phyloP scores from a whole-genome alignment of 2,797 vertebrate genomes.

The Ctenopoma kingsleyae region DNA sequence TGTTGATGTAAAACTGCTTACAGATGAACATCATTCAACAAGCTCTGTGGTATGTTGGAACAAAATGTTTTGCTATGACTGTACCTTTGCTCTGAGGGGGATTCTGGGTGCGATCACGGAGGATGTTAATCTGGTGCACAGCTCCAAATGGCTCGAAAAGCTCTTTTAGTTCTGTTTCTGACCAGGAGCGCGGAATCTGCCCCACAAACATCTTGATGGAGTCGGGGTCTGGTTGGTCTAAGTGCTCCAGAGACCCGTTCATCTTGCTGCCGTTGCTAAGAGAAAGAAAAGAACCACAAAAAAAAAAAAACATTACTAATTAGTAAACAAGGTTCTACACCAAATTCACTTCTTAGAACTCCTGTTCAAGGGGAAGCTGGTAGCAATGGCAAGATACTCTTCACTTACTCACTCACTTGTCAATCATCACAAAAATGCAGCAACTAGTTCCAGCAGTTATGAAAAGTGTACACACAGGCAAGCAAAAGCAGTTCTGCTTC shows the following conservation, averaged over 20 bases:
- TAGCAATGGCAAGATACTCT: neutral
- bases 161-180: conserved; percentile 98
- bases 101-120: conserved; percentile 96
- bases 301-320: neutral
- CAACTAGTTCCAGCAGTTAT: neutral
- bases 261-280: conserved; percentile 96
- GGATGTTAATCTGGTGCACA: conserved; percentile 98
- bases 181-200: conserved; percentile 96
- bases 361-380: no score
- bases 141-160: conserved; percentile 98
- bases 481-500: neutral
- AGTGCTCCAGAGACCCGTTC: conserved; percentile 97
- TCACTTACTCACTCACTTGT: neutral
- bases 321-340: neutral
- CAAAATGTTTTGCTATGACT: neutral
- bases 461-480: neutral
- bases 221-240: conserved; percentile 97
- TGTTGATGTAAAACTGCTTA: no score
- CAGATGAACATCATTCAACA: neutral
- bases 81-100: conserved; percentile 98
- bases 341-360: neutral
- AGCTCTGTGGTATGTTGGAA: neutral
- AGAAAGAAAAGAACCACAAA: conserved; percentile 31
- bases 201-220: conserved; percentile 99
- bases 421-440: neutral